A percentile compares a stretch with the other conserved stretches of the same genome.
Evolutionary conservation across 2,113 vertebrate species (phyloP).

Genomic region (Microtus pennsylvanicus): DNA sequence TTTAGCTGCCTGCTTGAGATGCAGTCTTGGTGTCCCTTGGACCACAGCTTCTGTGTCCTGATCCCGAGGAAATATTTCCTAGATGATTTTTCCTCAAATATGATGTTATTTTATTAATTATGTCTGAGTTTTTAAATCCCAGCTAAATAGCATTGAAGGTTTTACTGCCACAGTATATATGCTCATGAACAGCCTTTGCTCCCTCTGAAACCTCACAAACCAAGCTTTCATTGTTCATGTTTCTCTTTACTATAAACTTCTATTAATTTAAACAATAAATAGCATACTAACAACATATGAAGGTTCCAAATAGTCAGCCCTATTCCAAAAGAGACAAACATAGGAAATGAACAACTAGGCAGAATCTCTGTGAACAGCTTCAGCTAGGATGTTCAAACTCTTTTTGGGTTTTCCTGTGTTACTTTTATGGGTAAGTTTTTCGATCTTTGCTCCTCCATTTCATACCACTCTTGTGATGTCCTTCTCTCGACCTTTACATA

Average conservation of each 20-base stretch:
- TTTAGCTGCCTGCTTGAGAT: background rate
- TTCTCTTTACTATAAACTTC: background rate
- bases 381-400: conserved; percentile 1
- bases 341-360: background rate
- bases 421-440: conserved; percentile 24
- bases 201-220: background rate
- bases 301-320: background rate
- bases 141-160: background rate
- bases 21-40: background rate
- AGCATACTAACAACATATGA: background rate
- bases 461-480: background rate
- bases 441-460: background rate
- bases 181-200: background rate
- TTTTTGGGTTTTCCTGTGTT: background rate
- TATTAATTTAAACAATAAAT: background rate
- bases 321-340: background rate
- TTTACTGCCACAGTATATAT: background rate
- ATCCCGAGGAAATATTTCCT: background rate
- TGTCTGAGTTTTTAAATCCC: background rate
- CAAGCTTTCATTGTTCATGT: background rate
- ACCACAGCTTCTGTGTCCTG: background rate
- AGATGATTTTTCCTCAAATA: background rate
- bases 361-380: conserved; percentile 22
- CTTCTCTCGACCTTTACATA: background rate
- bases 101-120: background rate